Evolutionary conservation across 2,797 vertebrate species (phyloP).

Genomic region (Coreius guichenoti): DNA sequence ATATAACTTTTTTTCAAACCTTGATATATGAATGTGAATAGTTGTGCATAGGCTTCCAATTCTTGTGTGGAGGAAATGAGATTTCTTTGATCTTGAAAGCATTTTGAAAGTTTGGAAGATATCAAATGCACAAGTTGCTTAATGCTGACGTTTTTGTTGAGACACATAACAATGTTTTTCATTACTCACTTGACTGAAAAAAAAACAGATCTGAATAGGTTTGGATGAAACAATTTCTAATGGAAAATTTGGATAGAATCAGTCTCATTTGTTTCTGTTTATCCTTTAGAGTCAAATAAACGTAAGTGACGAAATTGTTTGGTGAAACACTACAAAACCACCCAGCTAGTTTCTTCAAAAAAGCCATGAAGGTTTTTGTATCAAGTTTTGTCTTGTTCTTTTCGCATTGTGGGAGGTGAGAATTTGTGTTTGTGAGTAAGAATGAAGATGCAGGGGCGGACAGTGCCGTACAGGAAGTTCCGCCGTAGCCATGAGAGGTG

Average conservation of each 20-base stretch:
- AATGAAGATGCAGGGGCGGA: slow-evolving; percentile 57
- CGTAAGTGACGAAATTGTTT: not conserved
- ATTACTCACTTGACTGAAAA: not conserved
- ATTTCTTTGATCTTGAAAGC: not conserved
- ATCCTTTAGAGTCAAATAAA: not conserved
- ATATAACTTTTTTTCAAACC: not conserved
- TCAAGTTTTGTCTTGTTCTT: not conserved
- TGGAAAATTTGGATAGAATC: slow-evolving; percentile 4
- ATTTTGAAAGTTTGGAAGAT: not conserved
- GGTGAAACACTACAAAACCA: not conserved
- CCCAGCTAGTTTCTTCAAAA: no score
- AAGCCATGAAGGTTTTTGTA: not conserved
- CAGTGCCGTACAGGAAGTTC: slow-evolving; percentile 46
- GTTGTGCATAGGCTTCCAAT: not conserved
- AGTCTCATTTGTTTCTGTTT: not conserved
- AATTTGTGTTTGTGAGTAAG: slow-evolving; percentile 26
- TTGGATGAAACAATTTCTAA: not conserved
- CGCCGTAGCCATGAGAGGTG: slow-evolving; percentile 4
- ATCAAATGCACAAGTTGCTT: not conserved
- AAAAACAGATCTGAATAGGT: not conserved
- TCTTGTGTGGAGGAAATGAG: not conserved
- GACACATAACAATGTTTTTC: not conserved
- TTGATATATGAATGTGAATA: not conserved
- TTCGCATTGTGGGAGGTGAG: slow-evolving; percentile 8
- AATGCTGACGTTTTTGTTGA: not conserved